These are phyloP conservation scores for Oreonectes daqikongensis DNA, from an alignment of 2,797 vertebrate species.

Conservation along the genomic window DNA sequence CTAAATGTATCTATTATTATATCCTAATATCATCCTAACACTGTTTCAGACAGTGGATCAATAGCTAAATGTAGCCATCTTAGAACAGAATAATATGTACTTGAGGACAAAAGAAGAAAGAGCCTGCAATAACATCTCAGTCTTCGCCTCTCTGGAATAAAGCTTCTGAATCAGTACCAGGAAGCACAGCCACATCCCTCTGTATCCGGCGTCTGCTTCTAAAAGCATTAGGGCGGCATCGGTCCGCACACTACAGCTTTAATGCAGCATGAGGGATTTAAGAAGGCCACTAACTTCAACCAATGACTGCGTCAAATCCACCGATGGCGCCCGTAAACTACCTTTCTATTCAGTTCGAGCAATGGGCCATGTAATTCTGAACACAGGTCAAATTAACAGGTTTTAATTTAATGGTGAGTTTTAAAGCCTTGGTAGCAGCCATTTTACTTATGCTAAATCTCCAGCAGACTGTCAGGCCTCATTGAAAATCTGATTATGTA, in stretches of 20 bases:
- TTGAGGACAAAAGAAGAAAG: background rate
- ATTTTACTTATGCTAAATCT: conserved; percentile 52
- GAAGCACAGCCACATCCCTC: conserved; percentile 49
- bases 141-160: conserved; percentile 18
- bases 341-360: conserved; percentile 29
- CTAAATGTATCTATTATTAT: background rate
- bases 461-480: conserved; percentile 48
- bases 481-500: conserved; percentile 56
- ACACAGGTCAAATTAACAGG: conserved; percentile 52
- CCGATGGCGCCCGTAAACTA: conserved; percentile 15
- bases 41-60: background rate
- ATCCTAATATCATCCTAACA: conserved; percentile 6
- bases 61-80: conserved; percentile 2
- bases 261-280: conserved; percentile 56
- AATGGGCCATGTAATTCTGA: conserved; percentile 33
- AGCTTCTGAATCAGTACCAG: conserved; percentile 43
- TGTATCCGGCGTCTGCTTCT: conserved; percentile 42
- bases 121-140: conserved; percentile 23
- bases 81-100: conserved; percentile 22
- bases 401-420: conserved; percentile 48
- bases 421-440: conserved; percentile 47
- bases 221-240: conserved; percentile 54
- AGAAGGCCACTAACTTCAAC: conserved; percentile 39
- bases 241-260: conserved; percentile 35
- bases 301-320: conserved; percentile 37